phyloP scores from a whole-genome alignment of 2,113 vertebrate genomes.

The Bos javanicus region DNA sequence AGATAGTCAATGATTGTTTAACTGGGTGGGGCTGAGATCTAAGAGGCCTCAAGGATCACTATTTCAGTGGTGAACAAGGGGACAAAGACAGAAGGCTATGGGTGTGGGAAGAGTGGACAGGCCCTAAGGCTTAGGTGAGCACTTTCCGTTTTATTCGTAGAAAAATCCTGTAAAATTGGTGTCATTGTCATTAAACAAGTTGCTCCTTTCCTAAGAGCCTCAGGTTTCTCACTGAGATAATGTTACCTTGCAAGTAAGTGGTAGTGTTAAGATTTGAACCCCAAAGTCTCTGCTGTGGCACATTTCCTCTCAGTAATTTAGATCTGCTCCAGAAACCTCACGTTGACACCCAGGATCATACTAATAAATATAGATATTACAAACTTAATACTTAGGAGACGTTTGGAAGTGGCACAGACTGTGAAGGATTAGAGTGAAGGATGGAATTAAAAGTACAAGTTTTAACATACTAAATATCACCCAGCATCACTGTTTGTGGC shows the following conservation, averaged over 20 bases:
- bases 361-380: background rate
- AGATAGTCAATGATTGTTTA: background rate
- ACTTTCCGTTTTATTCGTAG: background rate
- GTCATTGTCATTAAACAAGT: background rate
- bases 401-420: background rate
- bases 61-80: background rate
- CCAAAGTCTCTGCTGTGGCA: background rate
- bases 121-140: background rate
- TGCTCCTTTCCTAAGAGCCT: background rate
- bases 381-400: background rate
- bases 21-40: background rate
- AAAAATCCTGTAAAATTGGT: background rate
- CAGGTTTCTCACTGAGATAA: background rate
- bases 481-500: background rate
- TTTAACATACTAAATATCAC: background rate
- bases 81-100: background rate
- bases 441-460: background rate
- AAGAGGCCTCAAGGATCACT: background rate
- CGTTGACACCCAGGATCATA: background rate
- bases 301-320: background rate
- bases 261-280: background rate
- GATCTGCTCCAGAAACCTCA: background rate
- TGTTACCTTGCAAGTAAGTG: background rate
- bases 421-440: background rate
- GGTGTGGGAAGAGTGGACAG: background rate